Conservation (phyloP, 2,113 vertebrate species). For the Rafetus swinhoei region DNA sequence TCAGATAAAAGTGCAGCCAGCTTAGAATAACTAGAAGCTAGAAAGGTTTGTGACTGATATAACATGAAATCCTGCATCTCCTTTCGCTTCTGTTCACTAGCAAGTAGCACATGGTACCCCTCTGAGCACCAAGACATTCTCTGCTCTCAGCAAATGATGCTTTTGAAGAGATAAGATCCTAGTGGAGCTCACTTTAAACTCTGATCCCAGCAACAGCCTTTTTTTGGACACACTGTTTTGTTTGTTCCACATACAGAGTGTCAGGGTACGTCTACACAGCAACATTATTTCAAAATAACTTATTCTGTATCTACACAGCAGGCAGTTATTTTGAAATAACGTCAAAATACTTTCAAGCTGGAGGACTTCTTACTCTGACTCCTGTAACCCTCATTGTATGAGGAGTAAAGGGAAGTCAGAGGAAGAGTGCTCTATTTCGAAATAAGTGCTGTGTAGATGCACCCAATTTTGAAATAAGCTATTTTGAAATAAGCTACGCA, state of each 20-base stretch:
- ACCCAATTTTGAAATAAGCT: too few relatives aligned
- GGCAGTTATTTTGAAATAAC: too few relatives aligned
- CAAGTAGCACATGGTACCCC: not conserved
- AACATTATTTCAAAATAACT: too few relatives aligned
- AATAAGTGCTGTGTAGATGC: too few relatives aligned
- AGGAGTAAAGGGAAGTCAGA: too few relatives aligned
- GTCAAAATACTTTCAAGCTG: too few relatives aligned
- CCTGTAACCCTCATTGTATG: too few relatives aligned
- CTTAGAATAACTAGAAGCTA: not conserved
- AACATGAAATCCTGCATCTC: not conserved
- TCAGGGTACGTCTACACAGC: too few relatives aligned
- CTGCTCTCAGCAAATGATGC: not conserved
- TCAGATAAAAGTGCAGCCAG: not conserved
- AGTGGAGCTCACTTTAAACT: not conserved
- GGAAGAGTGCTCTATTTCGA: too few relatives aligned
- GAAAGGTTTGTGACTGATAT: fast-evolving
- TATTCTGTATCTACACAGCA: too few relatives aligned
- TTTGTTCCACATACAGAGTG: not conserved
- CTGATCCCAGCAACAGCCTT: not conserved
- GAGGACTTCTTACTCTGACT: too few relatives aligned
- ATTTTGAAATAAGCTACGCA: too few relatives aligned
- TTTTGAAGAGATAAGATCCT: not conserved
- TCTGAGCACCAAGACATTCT: not conserved
- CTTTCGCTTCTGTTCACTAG: fast-evolving
- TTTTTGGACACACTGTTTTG: not conserved